A percentile compares a stretch with the other conserved stretches of the same genome.
Evolutionary conservation across 2,888 invertebrate species (phyloP).

Genomic region (Acanthosepion pharaonis): DNA sequence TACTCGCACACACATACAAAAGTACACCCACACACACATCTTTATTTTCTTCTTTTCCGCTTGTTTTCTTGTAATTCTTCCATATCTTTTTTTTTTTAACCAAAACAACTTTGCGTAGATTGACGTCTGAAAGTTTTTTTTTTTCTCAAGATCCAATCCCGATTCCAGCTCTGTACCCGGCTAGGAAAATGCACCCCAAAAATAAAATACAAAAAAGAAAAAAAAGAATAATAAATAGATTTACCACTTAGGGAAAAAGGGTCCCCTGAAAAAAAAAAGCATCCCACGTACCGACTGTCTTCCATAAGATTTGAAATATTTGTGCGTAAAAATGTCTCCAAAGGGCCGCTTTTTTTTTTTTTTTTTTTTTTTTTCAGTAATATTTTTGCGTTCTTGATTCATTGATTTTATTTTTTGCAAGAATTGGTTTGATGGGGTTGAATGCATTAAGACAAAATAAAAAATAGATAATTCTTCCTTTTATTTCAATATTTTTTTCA

Average conservation of each 20-base stretch:
- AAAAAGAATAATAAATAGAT: not conserved
- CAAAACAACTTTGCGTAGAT: not conserved
- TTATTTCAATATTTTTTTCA: not conserved
- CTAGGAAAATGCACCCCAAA: not conserved
- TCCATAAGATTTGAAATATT: not conserved
- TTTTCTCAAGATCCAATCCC: not conserved
- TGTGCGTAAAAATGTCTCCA: not conserved
- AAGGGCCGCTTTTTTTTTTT: not conserved
- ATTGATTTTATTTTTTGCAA: not conserved
- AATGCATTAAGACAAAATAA: not conserved
- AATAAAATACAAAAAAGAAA: not conserved
- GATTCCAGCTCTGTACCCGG: not conserved
- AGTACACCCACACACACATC: too few relatives aligned
- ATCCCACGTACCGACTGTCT: constrained; percentile 7
- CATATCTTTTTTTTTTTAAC: not conserved
- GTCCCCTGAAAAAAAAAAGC: not conserved
- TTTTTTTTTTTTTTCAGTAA: not conserved
- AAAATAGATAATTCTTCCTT: not conserved
- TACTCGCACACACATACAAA: too few relatives aligned
- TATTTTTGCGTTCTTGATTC: not conserved
- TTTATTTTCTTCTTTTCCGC: not conserved
- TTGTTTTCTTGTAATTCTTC: not conserved
- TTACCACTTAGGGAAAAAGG: not conserved
- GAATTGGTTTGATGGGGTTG: not conserved
- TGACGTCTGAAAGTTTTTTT: not conserved